phyloP scores from a whole-genome alignment of 2,888 invertebrate genomes.

The Andrena marginata region DNA sequence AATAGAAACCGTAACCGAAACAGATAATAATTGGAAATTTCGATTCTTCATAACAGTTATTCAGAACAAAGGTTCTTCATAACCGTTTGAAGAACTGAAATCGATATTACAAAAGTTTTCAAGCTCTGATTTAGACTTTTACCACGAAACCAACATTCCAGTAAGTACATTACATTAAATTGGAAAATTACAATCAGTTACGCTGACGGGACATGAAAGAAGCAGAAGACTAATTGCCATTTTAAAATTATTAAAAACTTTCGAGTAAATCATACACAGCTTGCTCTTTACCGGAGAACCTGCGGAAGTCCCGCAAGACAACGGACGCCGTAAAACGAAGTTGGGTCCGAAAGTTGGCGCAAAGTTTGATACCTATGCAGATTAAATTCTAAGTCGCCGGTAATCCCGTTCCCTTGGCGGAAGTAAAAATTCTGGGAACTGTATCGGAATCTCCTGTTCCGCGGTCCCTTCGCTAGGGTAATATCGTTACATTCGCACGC shows the following conservation, averaged over 20 bases:
- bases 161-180: background rate
- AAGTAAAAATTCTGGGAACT: constrained; percentile 23
- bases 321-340: constrained; percentile 10
- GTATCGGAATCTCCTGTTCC: constrained; percentile 4
- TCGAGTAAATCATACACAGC: constrained; percentile 5
- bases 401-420: constrained; percentile 33
- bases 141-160: background rate
- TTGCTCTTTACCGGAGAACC: constrained; percentile 6
- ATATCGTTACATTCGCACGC: constrained; percentile 25
- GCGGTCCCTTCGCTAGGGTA: background rate
- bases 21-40: too few species aligned
- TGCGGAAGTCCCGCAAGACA: too few species aligned
- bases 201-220: background rate
- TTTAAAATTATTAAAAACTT: constrained; percentile 21
- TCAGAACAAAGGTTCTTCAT: too few species aligned
- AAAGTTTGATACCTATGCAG: constrained; percentile 51
- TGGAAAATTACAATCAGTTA: constrained; percentile 3
- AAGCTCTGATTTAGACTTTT: background rate
- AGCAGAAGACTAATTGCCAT: background rate
- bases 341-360: constrained; percentile 21
- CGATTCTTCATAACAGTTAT: too few species aligned
- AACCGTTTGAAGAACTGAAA: too few species aligned
- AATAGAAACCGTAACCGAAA: too few species aligned
- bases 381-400: constrained; percentile 45
- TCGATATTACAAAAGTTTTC: too few species aligned